phyloP scores from a whole-genome alignment of 2,797 vertebrate genomes.

The Falco columbarius region DNA sequence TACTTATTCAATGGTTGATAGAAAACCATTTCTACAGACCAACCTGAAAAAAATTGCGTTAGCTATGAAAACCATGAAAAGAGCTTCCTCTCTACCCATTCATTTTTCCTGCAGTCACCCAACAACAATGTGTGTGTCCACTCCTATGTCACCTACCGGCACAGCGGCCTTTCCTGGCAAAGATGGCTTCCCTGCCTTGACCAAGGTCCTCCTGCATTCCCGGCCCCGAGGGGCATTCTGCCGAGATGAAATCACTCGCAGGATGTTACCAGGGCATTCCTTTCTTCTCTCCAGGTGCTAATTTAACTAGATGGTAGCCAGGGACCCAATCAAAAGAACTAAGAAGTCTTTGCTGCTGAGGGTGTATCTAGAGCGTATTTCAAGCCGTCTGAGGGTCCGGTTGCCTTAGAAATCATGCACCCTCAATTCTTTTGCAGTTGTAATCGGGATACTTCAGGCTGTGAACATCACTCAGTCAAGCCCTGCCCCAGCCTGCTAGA shows the following conservation, averaged over 20 bases:
- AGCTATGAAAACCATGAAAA: not conserved
- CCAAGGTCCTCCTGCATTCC: not conserved
- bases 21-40: not conserved
- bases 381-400: not conserved
- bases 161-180: not conserved
- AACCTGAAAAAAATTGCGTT: not conserved
- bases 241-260: slow-evolving; percentile 26
- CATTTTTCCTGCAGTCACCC: not conserved
- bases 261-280: not conserved
- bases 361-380: not conserved
- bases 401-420: not conserved
- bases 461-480: not conserved
- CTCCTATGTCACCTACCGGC: not conserved
- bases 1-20: not conserved
- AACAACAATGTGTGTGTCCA: not conserved
- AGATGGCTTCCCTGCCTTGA: not conserved
- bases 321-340: not conserved
- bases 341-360: not conserved
- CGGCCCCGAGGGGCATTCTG: not conserved
- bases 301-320: slow-evolving; percentile 26
- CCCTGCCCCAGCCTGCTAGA: not conserved
- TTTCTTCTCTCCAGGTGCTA: not conserved
- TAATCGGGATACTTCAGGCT: not conserved
- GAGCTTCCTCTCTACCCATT: not conserved
- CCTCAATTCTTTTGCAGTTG: not conserved